Evolutionary conservation across 1,140 invertebrate species (phyloP), one percentile per base, ranked within the genome.

Genomic region (Scaptomyza hsui): DNA sequence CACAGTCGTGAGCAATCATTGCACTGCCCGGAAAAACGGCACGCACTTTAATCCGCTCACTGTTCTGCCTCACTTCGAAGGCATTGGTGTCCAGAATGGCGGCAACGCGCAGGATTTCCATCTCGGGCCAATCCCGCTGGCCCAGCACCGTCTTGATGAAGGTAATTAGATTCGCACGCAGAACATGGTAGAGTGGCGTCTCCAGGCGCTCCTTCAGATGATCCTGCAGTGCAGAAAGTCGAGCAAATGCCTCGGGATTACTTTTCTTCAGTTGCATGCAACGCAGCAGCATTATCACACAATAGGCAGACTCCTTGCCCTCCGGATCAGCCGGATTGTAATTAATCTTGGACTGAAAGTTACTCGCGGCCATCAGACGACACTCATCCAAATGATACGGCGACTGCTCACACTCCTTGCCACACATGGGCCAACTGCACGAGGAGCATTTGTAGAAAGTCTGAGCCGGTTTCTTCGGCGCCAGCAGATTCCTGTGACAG

Each of bases 51-150:
- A 91, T 92, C 2, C 89, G 64, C 7, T 91, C 90, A 55, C 92
- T 78, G 10, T 86, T 78, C 32, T 92, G 92, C 48, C 93, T 90
- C 1, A 94, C 91, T 72, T 94, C 94, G 70, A 94, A 95, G 12
- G 94, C 91, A 74, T 96, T 95, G 1, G 94, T 95, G 69, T 95
- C 94, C 59, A 95, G 92, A 59, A 95, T 94, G 2, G 93, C 94
- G 32, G 94, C 94, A 4, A 94, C 92, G 76, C 93, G 93, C 10
- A 95, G 89, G 26, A 95, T 94, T 3, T 94, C 93, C 74, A 94
- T 90, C 67, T 93, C 93, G 29, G 92, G 91, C 79, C 93, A 92
- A 7, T 92, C 76, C 1, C 90, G 83, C 35, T 94, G 52, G 4
- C 93, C 92, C 42, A 95, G 88, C 9, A 94, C 93, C 44, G 94